Evolutionary conservation across 2,888 invertebrate species (phyloP).

Genomic region (Endotricha flammealis): DNA sequence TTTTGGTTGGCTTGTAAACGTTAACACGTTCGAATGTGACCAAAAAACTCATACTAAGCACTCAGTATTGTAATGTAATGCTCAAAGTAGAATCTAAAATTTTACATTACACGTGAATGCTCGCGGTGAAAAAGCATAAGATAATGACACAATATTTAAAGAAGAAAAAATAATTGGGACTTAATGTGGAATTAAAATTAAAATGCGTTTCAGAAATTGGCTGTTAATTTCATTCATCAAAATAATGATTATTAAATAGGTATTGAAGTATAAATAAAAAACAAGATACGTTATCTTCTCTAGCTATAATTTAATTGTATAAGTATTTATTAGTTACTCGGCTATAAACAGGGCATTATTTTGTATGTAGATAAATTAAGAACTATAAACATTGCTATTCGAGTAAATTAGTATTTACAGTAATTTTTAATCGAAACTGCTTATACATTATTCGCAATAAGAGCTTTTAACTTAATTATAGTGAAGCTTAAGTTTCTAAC

Average conservation of each 20-base stretch:
- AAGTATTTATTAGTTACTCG: constrained; percentile 31
- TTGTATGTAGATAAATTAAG: constrained; percentile 12
- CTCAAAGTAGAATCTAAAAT: no score
- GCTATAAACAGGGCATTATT: constrained; percentile 45
- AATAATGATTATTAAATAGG: no score
- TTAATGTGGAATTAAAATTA: neutral
- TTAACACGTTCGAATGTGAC: no score
- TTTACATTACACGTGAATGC: no score
- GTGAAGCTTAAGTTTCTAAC: constrained; percentile 15
- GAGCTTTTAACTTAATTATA: constrained; percentile 7
- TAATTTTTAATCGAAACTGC: constrained; percentile 11
- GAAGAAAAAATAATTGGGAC: neutral
- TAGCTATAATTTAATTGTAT: constrained; percentile 37
- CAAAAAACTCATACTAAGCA: no score
- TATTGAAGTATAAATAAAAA: constrained; percentile 19
- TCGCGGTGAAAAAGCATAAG: no score
- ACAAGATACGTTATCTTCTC: constrained; percentile 20
- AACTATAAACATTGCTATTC: constrained; percentile 16
- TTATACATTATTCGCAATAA: constrained; percentile 4
- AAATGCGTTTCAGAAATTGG: no score
- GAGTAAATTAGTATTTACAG: constrained; percentile 20
- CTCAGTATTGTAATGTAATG: no score
- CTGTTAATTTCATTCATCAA: neutral
- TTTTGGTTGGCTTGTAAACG: no score
- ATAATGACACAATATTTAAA: no score